Conservation (phyloP, 2,888 invertebrate genomes). For the Andrena trimmerana region DNA sequence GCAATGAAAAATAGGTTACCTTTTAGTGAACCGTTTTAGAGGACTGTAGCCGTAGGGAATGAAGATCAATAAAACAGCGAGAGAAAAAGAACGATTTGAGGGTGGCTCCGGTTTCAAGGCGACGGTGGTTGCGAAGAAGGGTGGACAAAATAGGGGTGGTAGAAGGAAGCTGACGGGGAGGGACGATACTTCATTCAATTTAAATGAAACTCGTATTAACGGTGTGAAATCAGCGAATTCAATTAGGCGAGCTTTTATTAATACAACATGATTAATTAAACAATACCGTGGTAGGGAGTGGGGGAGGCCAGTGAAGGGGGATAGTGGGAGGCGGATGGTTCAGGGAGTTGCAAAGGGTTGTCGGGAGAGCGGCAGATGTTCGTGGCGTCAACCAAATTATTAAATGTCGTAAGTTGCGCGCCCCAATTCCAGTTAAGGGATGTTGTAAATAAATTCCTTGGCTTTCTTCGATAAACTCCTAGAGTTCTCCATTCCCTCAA, state of each 20-base stretch:
- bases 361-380: constrained; percentile 82
- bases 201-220: constrained; percentile 83
- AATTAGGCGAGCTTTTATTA: constrained; percentile 82
- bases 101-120: constrained; percentile 76
- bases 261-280: constrained; percentile 84
- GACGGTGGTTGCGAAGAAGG: constrained; percentile 62
- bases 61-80: constrained; percentile 83
- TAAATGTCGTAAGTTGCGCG: constrained; percentile 80
- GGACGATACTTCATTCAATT: constrained; percentile 79
- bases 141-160: constrained; percentile 58
- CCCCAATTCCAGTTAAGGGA: constrained; percentile 44
- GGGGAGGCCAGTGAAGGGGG: background rate
- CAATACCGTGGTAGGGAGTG: constrained; percentile 66
- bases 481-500: background rate
- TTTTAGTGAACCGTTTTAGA: constrained; percentile 78
- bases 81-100: constrained; percentile 78
- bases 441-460: constrained; percentile 59
- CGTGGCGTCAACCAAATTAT: constrained; percentile 82
- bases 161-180: constrained; percentile 26
- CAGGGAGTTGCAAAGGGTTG: constrained; percentile 74
- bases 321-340: constrained; percentile 65
- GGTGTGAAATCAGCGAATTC: constrained; percentile 81
- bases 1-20: constrained; percentile 79
- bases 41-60: constrained; percentile 78
- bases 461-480: constrained; percentile 25